Evolutionary conservation across 2,888 invertebrate species (phyloP), one percentile per base, ranked within the genome.

Genomic region (Drosophila mimica): DNA sequence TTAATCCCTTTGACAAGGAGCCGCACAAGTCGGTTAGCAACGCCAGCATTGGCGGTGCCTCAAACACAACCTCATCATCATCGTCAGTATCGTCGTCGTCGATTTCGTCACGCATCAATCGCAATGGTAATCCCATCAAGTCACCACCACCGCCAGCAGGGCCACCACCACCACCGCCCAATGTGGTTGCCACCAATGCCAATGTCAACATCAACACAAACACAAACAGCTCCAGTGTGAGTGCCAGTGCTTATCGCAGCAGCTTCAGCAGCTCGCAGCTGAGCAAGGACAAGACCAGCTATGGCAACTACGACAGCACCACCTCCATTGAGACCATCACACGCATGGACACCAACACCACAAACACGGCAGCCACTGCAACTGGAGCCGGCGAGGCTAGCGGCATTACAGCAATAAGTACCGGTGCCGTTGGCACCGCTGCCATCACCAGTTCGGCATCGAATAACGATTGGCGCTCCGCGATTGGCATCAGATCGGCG

Each of bases 1-100:
- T 93, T 4, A 93, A 93, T 86, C 93, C 93, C 48, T 93, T 93
- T 46, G 93, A 93, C 73, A 93, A 93, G 84, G 92, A 92, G 46
- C 79, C 89, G 7, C 75, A 82, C 63, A 82, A 84, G 53, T 83
- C 91, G 36, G 72, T 61, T 7, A 83, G 81, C 63, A 63, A 67
- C 43, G 80, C 74, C 62, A 79, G 82, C 53, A 86, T 83, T 31
- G 81, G 88, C 34, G 81, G 68, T n/a, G 82, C 75, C 20, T 90
- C 91, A 48, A 89, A 90, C 33, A 83, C 87, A 43, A 79, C 89
- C 28, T 89, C 91, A n/a, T 89, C 88, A 20, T 88, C 92, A 0
- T 92, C 91, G 11, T 90, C 91, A 71, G 82, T 91, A 20, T 92
- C 92, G 1, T 86, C 92, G 2, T 91, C 92, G 9, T 92, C 92